Evolutionary conservation across 2,113 vertebrate species (phyloP).

Genomic region (Saguinus imperator): DNA sequence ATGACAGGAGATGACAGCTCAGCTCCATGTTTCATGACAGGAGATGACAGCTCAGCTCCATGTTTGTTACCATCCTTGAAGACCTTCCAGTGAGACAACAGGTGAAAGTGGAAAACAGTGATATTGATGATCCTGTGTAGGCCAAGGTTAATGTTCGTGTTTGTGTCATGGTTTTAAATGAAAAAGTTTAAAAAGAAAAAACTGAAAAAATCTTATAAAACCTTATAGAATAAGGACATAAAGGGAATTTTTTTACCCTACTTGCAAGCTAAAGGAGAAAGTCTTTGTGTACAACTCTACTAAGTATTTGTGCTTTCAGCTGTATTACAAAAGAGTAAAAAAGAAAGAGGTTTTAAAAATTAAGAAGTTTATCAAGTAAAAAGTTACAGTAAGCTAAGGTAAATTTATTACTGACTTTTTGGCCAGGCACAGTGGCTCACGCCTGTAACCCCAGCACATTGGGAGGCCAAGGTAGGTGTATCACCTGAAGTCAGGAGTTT

Average conservation of each 20-base stretch:
- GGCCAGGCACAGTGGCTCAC: no score
- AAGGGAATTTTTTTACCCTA: no score
- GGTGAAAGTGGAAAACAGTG: not conserved
- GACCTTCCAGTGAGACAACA: not conserved
- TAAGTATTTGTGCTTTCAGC: not conserved
- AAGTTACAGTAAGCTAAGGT: not conserved
- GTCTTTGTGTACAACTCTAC: not conserved
- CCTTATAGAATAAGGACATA: not conserved
- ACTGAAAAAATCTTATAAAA: not conserved
- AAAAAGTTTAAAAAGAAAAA: not conserved
- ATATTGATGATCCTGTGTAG: not conserved
- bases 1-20: no score
- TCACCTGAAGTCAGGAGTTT: no score
- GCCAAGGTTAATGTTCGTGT: not conserved
- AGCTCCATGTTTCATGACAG: not conserved
- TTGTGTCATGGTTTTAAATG: not conserved
- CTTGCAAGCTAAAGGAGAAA: not conserved
- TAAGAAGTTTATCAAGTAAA: not conserved
- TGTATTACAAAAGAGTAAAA: not conserved
- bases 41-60: not conserved
- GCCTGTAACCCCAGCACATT: no score
- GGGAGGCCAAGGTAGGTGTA: no score
- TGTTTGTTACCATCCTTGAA: no score
- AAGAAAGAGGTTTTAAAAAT: not conserved
- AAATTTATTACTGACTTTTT: not conserved